These are phyloP conservation scores for Elachura formosa DNA, from an alignment of 2,113 vertebrate species.

Conservation along the genomic window DNA sequence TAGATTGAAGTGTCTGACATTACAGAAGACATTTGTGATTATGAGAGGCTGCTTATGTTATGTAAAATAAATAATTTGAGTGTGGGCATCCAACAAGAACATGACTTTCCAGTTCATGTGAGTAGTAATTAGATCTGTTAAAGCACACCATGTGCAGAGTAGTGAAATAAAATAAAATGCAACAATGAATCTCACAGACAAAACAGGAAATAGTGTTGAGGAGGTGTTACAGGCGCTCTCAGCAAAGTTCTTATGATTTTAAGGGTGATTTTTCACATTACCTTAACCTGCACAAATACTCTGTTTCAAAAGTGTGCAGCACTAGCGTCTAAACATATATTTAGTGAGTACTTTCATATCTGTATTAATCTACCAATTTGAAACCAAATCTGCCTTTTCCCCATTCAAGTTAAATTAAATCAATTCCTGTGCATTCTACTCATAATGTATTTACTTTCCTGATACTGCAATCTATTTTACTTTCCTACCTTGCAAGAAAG, in stretches of 20 bases:
- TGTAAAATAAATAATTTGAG: neutral
- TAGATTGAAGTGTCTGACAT: neutral
- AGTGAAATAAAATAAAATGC: neutral
- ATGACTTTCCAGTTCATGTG: conserved; percentile 10
- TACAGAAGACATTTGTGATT: conserved; percentile 26
- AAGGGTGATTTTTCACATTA: neutral
- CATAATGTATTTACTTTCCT: conserved; percentile 47
- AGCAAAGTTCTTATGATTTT: neutral
- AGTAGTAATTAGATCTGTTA: neutral
- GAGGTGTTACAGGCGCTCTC: neutral
- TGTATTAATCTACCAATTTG: conserved; percentile 26
- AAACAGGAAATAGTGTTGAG: neutral
- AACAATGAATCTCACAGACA: neutral
- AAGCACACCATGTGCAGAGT: neutral
- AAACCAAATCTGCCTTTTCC: conserved; percentile 11
- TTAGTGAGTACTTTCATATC: conserved; percentile 31
- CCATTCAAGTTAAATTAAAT: conserved; percentile 61
- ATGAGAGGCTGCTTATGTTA: neutral
- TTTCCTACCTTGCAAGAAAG: neutral
- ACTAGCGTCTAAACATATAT: neutral
- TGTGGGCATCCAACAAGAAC: conserved; percentile 1
- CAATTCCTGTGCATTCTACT: conserved; percentile 45
- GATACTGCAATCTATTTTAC: conserved; percentile 25
- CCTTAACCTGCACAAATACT: neutral
- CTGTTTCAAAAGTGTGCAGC: neutral